These are phyloP conservation scores for Microcebus tavaratra DNA, from an alignment of 2,113 vertebrate genomes.

Conservation along the genomic window DNA sequence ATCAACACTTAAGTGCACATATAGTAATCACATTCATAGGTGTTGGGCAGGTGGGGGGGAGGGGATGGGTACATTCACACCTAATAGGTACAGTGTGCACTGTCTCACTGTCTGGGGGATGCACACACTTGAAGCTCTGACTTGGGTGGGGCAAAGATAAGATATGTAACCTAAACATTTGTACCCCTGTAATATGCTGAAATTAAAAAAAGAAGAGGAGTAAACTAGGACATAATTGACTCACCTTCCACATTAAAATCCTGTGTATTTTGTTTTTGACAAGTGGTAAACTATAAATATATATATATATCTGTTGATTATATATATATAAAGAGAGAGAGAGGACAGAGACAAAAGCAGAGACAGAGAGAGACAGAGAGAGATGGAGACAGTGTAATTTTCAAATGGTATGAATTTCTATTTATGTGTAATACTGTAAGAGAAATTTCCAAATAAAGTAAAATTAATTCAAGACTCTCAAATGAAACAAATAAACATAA, in stretches of 20 bases:
- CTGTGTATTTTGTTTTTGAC: background rate
- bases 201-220: background rate
- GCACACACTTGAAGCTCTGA: no score
- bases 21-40: no score
- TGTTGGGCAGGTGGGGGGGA: no score
- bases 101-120: no score
- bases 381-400: background rate
- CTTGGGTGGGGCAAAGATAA: no score
- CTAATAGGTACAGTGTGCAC: no score
- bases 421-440: background rate
- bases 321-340: background rate
- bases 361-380: background rate
- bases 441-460: constrained; percentile 50
- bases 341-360: no score
- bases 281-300: background rate
- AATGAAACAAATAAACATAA: constrained; percentile 33
- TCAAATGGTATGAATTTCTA: constrained; percentile 4
- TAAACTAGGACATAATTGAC: background rate
- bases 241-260: background rate
- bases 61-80: no score
- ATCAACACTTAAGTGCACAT: no score
- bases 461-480: background rate
- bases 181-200: no score
- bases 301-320: background rate
- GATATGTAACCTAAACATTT: no score